Evolutionary conservation across 2,113 vertebrate species (phyloP).

Genomic region (Agapornis roseicollis): DNA sequence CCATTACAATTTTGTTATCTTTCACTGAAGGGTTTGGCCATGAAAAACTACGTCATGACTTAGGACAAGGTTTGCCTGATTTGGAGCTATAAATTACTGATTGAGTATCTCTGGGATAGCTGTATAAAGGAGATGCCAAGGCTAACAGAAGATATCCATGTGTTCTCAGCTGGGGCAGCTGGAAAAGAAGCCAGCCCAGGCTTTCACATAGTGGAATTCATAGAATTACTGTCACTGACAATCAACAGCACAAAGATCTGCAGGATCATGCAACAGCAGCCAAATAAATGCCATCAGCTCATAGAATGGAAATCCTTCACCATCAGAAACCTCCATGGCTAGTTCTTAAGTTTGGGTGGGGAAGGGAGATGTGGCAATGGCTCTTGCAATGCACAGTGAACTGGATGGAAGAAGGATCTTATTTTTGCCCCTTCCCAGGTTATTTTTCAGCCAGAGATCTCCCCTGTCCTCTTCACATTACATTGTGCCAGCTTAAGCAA

Average conservation of each 20-base stretch:
- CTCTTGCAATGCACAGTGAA: not conserved
- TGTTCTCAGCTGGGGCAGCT: not conserved
- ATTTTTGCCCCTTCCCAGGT: not conserved
- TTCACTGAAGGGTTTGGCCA: not conserved
- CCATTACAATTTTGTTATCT: not conserved
- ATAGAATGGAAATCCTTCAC: not conserved
- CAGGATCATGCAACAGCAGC: not conserved
- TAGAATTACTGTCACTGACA: not conserved
- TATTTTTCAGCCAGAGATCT: not conserved
- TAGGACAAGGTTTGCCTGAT: not conserved
- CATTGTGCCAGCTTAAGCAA: not conserved
- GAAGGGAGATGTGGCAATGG: not conserved
- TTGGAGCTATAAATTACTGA: not conserved
- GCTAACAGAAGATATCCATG: not conserved
- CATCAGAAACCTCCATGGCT: not conserved
- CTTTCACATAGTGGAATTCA: not conserved
- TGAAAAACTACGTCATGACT: not conserved
- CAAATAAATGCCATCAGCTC: not conserved
- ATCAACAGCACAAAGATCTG: not conserved
- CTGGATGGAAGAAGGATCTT: not conserved
- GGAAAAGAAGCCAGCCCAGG: not conserved
- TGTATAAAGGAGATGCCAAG: not conserved
- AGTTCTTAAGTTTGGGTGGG: not conserved
- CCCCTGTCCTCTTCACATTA: not conserved
- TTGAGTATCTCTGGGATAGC: not conserved